A percentile compares a stretch with the other conserved stretches of the same genome.
phyloP scores from a whole-genome alignment of 2,888 invertebrate species.

The Enchytraeus crypticus region DNA sequence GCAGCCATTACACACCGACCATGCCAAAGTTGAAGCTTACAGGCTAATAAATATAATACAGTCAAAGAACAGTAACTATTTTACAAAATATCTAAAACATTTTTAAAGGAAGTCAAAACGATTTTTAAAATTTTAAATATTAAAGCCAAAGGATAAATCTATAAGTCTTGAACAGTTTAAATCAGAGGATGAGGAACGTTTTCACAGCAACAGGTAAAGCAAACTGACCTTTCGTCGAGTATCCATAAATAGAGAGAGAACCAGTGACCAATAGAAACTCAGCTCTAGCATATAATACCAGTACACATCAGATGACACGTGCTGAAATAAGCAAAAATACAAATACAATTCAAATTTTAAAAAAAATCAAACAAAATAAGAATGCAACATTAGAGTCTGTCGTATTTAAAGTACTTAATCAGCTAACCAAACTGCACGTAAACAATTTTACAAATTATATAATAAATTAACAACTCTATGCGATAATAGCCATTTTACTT shows the following conservation, averaged over 20 bases:
- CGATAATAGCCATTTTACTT: too few species aligned
- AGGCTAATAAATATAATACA: too few species aligned
- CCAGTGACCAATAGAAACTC: conserved; percentile 89
- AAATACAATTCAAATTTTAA: conserved; percentile 83
- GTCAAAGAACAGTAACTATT: too few species aligned
- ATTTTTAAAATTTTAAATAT: neutral
- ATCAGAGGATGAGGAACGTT: too few species aligned
- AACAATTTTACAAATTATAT: too few species aligned
- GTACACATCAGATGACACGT: neutral
- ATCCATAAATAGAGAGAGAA: conserved; percentile 83
- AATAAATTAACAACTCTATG: too few species aligned
- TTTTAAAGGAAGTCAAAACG: neutral
- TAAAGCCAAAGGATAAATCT: neutral
- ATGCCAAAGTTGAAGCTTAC: too few species aligned
- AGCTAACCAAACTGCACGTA: conserved; percentile 72
- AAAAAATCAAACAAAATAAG: conserved; percentile 79
- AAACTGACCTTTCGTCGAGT: conserved; percentile 59
- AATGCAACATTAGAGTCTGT: conserved; percentile 74
- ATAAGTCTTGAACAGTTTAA: too few species aligned
- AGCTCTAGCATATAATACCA: conserved; percentile 95
- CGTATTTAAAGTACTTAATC: conserved; percentile 82
- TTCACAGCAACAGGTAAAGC: too few species aligned
- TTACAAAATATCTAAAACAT: conserved; percentile 16
- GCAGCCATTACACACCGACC: too few species aligned
- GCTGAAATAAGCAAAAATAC: conserved; percentile 50